These are phyloP conservation scores for Cavia aperea DNA, from an alignment of 2,113 vertebrate species.

Conservation along the genomic window DNA sequence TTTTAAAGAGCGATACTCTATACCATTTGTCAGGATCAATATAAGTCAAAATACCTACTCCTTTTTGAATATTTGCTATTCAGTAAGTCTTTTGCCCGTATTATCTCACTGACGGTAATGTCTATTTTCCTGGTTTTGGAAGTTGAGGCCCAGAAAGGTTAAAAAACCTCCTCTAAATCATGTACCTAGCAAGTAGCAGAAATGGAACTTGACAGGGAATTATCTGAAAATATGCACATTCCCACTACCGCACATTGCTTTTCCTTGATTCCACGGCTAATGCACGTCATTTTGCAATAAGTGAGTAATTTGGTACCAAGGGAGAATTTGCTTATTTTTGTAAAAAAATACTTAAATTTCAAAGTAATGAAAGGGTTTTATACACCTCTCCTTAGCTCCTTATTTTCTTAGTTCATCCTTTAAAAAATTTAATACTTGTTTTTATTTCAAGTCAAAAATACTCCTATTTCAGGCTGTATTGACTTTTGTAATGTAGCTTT, in stretches of 20 bases:
- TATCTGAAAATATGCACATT: slow-evolving; percentile 10
- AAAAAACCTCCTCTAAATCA: neutral
- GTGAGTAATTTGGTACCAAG: neutral
- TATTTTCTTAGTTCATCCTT: slow-evolving; percentile 48
- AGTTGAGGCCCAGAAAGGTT: neutral
- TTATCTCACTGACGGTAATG: neutral
- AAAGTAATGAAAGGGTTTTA: slow-evolving; percentile 20
- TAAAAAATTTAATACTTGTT: slow-evolving; percentile 49
- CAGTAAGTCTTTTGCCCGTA: neutral
- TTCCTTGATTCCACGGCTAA: neutral
- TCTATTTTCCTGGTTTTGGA: neutral
- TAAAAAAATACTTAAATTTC: slow-evolving; percentile 28
- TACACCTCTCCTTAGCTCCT: neutral
- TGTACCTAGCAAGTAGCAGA: neutral
- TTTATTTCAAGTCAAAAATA: slow-evolving; percentile 57
- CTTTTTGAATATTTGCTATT: neutral
- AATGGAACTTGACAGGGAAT: slow-evolving; percentile 37
- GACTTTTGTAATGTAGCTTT: slow-evolving; percentile 53
- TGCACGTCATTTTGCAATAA: neutral
- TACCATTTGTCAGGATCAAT: neutral
- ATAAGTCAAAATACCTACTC: neutral
- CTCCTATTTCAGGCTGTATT: slow-evolving; percentile 53
- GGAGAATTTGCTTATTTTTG: slow-evolving; percentile 15
- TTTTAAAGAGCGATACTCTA: neutral
- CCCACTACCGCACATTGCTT: neutral